Conservation (phyloP, 2,797 vertebrate genomes). For the Podarcis lilfordi region DNA sequence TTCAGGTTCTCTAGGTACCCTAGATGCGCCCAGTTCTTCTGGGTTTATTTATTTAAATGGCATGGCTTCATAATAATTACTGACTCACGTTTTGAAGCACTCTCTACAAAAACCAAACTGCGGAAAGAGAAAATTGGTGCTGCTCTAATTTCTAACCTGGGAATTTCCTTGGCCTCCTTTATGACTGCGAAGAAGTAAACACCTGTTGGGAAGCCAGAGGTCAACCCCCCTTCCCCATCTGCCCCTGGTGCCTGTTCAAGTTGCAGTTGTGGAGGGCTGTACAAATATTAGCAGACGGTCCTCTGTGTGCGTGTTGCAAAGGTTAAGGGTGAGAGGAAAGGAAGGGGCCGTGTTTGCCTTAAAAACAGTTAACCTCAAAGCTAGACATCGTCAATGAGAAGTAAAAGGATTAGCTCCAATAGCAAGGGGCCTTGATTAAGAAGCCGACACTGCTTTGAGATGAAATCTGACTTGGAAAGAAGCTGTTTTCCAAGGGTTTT, state of each 20-base stretch:
- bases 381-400: accelerated
- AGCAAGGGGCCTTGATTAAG: not conserved
- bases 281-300: slow-evolving; percentile 28
- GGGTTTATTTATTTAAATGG: too few species aligned
- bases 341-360: not conserved
- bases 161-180: not conserved
- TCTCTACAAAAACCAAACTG: not conserved
- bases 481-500: not conserved
- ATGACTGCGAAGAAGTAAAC: slow-evolving; percentile 26
- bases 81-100: not conserved
- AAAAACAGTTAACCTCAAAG: not conserved
- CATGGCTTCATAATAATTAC: not conserved
- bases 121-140: not conserved
- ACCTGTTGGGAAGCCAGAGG: slow-evolving; percentile 38
- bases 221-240: slow-evolving; percentile 41
- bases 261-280: slow-evolving; percentile 40
- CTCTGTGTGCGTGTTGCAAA: not conserved
- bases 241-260: slow-evolving; percentile 45
- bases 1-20: too few species aligned
- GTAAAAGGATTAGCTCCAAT: not conserved
- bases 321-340: slow-evolving; percentile 27
- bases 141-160: not conserved
- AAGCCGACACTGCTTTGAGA: not conserved
- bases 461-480: not conserved
- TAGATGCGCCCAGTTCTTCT: too few species aligned